These are phyloP conservation scores for Pterophyllum scalare DNA, from an alignment of 2,113 vertebrate genomes.

Conservation along the genomic window DNA sequence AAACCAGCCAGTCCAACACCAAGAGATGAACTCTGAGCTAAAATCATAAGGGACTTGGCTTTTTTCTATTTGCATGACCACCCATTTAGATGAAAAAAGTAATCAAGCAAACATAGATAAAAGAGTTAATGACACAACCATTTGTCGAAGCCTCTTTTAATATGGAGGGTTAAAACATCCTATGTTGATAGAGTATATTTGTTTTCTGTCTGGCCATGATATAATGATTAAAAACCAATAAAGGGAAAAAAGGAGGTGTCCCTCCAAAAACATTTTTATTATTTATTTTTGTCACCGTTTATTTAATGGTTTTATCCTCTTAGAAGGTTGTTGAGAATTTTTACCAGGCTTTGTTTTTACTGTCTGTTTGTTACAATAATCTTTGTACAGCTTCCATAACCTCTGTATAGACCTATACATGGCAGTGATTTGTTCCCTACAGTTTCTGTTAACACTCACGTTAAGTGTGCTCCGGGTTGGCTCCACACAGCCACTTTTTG, in stretches of 20 bases:
- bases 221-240: conserved; percentile 43
- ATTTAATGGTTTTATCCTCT: conserved; percentile 66
- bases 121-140: conserved; percentile 58
- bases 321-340: conserved; percentile 42
- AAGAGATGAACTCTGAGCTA: conserved; percentile 18
- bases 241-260: conserved; percentile 61
- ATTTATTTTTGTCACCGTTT: conserved; percentile 55
- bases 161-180: conserved; percentile 49
- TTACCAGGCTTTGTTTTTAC: conserved; percentile 64
- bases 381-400: conserved; percentile 82
- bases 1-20: conserved; percentile 26
- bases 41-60: conserved; percentile 49
- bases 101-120: conserved; percentile 62
- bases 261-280: conserved; percentile 48
- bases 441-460: conserved; percentile 43
- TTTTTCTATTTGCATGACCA: conserved; percentile 80
- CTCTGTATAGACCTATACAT: conserved; percentile 67
- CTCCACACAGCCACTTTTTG: neutral
- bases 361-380: conserved; percentile 72
- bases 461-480: conserved; percentile 28
- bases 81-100: conserved; percentile 65
- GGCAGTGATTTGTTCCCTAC: conserved; percentile 43
- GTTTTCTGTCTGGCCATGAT: conserved; percentile 65
- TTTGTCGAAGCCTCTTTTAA: conserved; percentile 63
- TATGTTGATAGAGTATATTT: conserved; percentile 64